A percentile compares a stretch with the other conserved stretches of the same genome.
Evolutionary conservation across 2,797 vertebrate species (phyloP).

Genomic region (Falco naumanni): DNA sequence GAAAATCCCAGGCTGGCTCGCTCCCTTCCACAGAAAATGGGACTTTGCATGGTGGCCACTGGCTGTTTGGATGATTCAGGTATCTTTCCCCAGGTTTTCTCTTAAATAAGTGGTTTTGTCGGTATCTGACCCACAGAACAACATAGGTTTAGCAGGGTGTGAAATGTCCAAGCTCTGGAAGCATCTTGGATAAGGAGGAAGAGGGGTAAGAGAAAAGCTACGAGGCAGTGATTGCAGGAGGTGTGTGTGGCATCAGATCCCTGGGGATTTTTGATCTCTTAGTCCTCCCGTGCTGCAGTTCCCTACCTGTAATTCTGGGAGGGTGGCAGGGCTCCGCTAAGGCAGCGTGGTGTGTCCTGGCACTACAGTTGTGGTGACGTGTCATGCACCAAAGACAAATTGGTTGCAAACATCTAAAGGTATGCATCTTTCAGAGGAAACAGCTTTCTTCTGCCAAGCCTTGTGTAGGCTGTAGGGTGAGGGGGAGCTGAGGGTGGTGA

Average conservation of each 20-base stretch:
- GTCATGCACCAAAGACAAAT: background rate
- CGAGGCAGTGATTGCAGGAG: background rate
- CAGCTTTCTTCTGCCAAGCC: background rate
- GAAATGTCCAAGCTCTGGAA: background rate
- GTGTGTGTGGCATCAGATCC: background rate
- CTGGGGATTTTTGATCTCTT: background rate
- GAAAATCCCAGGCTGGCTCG: background rate
- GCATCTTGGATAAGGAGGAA: background rate
- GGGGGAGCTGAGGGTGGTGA: background rate
- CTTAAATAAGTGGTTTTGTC: background rate
- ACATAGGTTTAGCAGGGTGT: background rate
- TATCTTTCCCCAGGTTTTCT: background rate
- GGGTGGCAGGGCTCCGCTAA: background rate
- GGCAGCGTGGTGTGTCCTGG: background rate
- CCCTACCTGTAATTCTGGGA: background rate
- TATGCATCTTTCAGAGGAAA: background rate
- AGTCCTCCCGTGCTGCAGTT: background rate
- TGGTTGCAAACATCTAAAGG: background rate
- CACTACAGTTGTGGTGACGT: fast-evolving
- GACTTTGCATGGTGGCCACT: background rate
- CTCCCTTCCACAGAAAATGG: background rate
- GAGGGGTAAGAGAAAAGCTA: background rate
- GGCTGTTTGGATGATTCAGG: background rate
- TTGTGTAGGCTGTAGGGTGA: no score
- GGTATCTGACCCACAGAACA: background rate